A percentile compares a stretch with the other conserved stretches of the same genome.
Conservation (phyloP, 2,113 vertebrate species). For the Uria aalge region DNA sequence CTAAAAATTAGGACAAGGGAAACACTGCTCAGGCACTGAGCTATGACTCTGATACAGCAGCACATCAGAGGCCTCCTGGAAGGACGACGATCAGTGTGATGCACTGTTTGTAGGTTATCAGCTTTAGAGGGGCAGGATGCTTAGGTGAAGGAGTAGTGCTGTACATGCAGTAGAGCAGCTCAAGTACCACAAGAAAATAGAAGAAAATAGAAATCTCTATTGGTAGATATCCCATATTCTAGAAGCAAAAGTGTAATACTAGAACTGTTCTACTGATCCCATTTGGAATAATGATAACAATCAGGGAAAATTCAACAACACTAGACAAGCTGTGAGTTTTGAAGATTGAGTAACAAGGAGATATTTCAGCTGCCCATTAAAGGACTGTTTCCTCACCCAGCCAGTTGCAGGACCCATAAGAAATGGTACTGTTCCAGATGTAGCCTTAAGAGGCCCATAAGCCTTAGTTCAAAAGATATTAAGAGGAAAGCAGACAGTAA, state of each 20-base stretch:
- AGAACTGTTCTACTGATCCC: not conserved
- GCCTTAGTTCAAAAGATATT: not conserved
- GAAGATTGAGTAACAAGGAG: not conserved
- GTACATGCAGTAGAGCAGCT: not conserved
- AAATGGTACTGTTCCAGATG: not conserved
- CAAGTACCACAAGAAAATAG: not conserved
- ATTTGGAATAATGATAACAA: not conserved
- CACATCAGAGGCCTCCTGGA: not conserved
- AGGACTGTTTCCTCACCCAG: not conserved
- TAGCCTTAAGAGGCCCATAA: not conserved
- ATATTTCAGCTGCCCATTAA: not conserved
- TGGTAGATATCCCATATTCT: not conserved
- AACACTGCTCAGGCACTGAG: not conserved
- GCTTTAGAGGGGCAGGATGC: not conserved
- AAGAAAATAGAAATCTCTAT: not conserved
- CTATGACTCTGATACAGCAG: not conserved
- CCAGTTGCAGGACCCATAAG: not conserved
- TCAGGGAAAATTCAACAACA: not conserved
- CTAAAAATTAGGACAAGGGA: not conserved
- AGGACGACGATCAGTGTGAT: fast-evolving
- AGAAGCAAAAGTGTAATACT: not conserved
- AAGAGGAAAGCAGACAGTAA: not conserved
- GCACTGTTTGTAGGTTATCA: not conserved
- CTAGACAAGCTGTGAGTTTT: not conserved
- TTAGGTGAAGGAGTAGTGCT: not conserved